phyloP scores from a whole-genome alignment of 2,113 vertebrate species.

The Mugil cephalus region DNA sequence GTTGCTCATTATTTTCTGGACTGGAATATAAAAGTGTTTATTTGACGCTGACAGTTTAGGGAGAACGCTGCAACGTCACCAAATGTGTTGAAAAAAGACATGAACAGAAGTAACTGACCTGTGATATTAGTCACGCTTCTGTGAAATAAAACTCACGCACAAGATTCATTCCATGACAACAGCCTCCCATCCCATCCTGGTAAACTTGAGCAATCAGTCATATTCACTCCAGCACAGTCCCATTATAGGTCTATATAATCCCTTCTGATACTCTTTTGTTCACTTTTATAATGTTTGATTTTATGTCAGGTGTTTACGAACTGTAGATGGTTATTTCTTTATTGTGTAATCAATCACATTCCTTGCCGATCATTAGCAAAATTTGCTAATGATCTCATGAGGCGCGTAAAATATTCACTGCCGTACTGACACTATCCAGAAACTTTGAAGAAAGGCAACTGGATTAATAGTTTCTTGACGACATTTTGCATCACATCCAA shows the following conservation, averaged over 20 bases:
- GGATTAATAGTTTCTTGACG: too few species aligned
- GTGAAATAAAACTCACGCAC: conserved; percentile 19
- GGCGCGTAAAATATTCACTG: too few species aligned
- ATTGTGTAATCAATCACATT: too few species aligned
- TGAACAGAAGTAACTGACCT: neutral
- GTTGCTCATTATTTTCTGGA: conserved; percentile 50
- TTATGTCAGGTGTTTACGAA: neutral
- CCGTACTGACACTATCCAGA: too few species aligned
- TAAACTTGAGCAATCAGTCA: neutral
- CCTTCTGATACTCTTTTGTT: conserved; percentile 7
- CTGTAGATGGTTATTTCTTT: neutral
- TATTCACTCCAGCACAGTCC: neutral
- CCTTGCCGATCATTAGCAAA: too few species aligned
- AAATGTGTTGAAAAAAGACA: conserved; percentile 33
- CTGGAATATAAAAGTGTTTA: conserved; percentile 2
- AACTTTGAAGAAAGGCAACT: too few species aligned
- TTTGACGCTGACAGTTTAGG: neutral
- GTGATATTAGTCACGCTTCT: conserved; percentile 26
- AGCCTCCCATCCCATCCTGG: conserved; percentile 6
- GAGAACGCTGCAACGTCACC: conserved; percentile 7
- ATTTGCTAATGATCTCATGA: too few species aligned
- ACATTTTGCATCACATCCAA: too few species aligned
- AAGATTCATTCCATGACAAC: conserved; percentile 25
- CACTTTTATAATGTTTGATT: neutral
- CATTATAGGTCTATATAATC: neutral